Conservation (phyloP, 2,888 invertebrate genomes). For the Muscina levida region DNA sequence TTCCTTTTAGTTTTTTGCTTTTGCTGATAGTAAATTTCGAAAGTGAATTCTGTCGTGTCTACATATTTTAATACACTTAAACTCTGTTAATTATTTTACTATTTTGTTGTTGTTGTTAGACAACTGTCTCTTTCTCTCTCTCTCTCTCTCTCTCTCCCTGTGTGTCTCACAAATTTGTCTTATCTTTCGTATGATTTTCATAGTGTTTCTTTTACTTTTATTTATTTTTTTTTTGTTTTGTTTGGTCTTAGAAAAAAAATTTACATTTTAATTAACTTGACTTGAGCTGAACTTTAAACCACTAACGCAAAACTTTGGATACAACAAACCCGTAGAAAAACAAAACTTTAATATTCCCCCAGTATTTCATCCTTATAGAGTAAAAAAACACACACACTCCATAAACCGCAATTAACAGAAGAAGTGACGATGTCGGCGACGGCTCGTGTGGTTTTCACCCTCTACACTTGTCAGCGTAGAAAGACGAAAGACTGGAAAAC, state of each 20-base stretch:
- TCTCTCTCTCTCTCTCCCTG: too few relatives aligned
- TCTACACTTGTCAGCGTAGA: neutral
- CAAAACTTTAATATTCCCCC: conserved; percentile 47
- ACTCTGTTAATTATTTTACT: too few relatives aligned
- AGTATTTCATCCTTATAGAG: conserved; percentile 38
- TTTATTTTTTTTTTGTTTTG: neutral
- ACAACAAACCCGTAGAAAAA: conserved; percentile 26
- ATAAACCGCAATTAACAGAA: conserved; percentile 34
- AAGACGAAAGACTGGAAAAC: neutral
- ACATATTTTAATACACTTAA: too few relatives aligned
- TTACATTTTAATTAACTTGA: conserved; percentile 64
- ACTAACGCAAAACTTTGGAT: conserved; percentile 34
- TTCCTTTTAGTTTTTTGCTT: too few relatives aligned
- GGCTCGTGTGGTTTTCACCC: conserved; percentile 1
- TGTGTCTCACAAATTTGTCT: too few relatives aligned
- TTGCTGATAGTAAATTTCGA: too few relatives aligned
- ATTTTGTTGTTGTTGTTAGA: too few relatives aligned
- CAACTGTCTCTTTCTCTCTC: too few relatives aligned
- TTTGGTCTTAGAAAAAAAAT: neutral
- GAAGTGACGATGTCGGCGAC: conserved; percentile 21
- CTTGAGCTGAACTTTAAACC: conserved; percentile 58
- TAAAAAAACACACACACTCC: neutral
- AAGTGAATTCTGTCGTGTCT: too few relatives aligned
- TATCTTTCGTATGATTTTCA: too few relatives aligned
- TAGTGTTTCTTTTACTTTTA: too few relatives aligned